Evolutionary conservation across 2,797 vertebrate species (phyloP), one percentile per base, ranked within the genome.

Genomic region (Mycteria americana): DNA sequence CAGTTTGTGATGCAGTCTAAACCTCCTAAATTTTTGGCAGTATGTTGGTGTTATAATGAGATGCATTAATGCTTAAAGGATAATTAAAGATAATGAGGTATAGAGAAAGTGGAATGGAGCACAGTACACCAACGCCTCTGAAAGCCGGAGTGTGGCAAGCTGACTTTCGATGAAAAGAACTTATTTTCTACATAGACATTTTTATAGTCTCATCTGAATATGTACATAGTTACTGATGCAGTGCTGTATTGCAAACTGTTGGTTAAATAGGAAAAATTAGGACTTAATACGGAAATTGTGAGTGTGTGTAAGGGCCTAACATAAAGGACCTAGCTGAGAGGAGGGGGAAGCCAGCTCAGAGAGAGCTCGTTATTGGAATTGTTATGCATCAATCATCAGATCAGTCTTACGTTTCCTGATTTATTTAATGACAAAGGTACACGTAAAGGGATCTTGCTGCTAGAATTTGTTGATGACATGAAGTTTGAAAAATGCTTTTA

Each of bases 61-160:
- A 48, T 87, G 72, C n/a, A 27, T 94, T 95, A 87, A 74, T 3
- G 8, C 75, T 88, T 92, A 39, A 84, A 93, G 87, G 83, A 48
- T 69, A 90, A 73, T 88, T 91, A 14, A 89, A 94, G 82, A 85
- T 95, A 80, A 85, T 89, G 68, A 88, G 11, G 7, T 89, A 50
- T 43, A 60, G 41, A 80, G 80, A 91, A 77, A 91, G 64, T 50
- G 39, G 45, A 88, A 59, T 60, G 39, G 45, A 91, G 73, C 2
- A 1, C 28, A 48, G n/a, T 45, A 28, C 24, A 30, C 24, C 6
- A 5, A 5, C 5, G 16, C 51, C 45, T 82, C 23, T 63, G 81
- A 88, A 92, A 83, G 70, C 46, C 1, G 1, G n/a, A 82, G 51
- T 0, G 1, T 62, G 69, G 62, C 45, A 76, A 73, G 57, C 46